phyloP scores from a whole-genome alignment of 2,797 vertebrate species.

The Chelidonichthys spinosus region DNA sequence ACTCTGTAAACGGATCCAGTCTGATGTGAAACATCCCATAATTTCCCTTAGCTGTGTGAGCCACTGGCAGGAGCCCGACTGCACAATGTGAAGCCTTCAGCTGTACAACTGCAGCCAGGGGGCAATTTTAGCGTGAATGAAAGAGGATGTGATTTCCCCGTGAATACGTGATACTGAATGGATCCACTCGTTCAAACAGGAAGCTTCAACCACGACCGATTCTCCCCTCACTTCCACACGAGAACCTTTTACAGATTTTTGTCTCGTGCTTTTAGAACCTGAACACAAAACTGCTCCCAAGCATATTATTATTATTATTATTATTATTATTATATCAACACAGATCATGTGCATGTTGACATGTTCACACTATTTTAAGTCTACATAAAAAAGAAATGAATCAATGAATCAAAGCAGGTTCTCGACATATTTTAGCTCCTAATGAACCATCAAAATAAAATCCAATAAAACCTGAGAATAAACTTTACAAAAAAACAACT shows the following conservation, averaged over 20 bases:
- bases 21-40: constrained; percentile 4
- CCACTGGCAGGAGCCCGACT: constrained; percentile 36
- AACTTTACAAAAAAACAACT: not conserved
- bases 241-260: not conserved
- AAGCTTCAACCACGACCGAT: not conserved
- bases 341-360: too few species aligned
- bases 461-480: not conserved
- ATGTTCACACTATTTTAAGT: too few species aligned
- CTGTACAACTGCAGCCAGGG: constrained; percentile 39
- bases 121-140: constrained; percentile 28
- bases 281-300: too few species aligned
- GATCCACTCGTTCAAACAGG: constrained; percentile 24
- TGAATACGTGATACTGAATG: constrained; percentile 3
- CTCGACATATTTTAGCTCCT: too few species aligned
- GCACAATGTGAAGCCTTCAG: constrained; percentile 47
- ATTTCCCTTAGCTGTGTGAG: constrained; percentile 34
- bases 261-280: too few species aligned
- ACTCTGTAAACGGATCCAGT: constrained; percentile 5
- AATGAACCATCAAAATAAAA: too few species aligned
- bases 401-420: not conserved
- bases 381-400: too few species aligned
- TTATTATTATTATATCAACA: too few species aligned
- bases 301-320: too few species aligned
- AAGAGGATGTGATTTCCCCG: constrained; percentile 38
- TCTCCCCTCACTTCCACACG: not conserved